A percentile compares a stretch with the other conserved stretches of the same genome.
These are phyloP conservation scores for Panulirus ornatus DNA, from an alignment of 1,140 invertebrate genomes.

Conservation along the genomic window DNA sequence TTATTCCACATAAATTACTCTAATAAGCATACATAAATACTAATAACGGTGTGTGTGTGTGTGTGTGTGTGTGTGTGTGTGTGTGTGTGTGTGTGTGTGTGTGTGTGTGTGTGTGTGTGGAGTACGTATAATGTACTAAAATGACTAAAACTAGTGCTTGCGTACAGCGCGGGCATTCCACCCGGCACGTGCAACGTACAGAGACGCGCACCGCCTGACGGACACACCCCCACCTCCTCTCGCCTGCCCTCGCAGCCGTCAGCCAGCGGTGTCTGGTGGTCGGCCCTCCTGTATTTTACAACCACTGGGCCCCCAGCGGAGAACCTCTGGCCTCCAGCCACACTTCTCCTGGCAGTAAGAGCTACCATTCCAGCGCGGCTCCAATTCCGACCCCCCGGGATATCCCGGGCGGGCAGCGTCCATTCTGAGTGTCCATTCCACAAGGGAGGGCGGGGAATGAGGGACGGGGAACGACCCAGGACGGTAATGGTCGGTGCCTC, in stretches of 20 bases:
- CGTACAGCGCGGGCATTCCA: no score
- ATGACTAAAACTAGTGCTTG: no score
- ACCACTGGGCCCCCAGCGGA: background rate
- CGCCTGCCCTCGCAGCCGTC: background rate
- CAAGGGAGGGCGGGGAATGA: background rate
- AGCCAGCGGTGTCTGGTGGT: background rate
- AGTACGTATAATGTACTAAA: no score
- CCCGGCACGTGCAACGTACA: no score
- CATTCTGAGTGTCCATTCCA: slow-evolving; percentile 3
- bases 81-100: no score
- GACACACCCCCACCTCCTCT: background rate
- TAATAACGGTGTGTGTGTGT: no score
- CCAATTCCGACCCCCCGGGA: slow-evolving; percentile 21
- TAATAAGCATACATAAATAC: no score
- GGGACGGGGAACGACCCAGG: background rate
- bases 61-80: no score
- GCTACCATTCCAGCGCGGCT: background rate
- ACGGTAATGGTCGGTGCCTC: background rate
- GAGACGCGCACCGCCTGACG: no score
- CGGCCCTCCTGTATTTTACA: background rate
- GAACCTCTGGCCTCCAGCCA: slow-evolving; percentile 29
- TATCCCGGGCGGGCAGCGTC: slow-evolving; percentile 5
- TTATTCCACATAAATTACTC: no score
- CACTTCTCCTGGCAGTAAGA: slow-evolving; percentile 33
- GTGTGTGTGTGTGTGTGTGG: background rate